A percentile compares a stretch with the other conserved stretches of the same genome.
phyloP scores from a whole-genome alignment of 2,113 vertebrate species.

The Leptosomus discolor region DNA sequence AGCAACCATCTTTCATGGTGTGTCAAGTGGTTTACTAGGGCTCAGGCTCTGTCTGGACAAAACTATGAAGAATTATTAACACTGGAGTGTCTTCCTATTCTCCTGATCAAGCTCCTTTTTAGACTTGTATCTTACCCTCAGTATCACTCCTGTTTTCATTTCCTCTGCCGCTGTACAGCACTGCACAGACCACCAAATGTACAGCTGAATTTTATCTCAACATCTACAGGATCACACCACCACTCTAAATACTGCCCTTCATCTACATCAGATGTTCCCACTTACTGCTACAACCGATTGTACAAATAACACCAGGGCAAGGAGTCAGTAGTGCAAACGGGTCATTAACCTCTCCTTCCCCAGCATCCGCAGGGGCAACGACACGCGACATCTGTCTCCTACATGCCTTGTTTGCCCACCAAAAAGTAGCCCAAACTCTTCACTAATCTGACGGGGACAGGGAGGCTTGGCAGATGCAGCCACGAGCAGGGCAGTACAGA shows the following conservation, averaged over 20 bases:
- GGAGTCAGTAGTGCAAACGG: accelerated
- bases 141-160: not conserved
- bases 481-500: not conserved
- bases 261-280: not conserved
- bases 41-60: not conserved
- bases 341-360: not conserved
- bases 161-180: not conserved
- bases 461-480: not conserved
- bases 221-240: no score
- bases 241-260: not conserved
- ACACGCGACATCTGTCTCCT: not conserved
- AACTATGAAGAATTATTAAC: not conserved
- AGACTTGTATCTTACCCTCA: not conserved
- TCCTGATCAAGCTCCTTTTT: not conserved
- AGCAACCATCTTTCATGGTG: not conserved
- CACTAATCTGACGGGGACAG: not conserved
- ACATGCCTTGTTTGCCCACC: not conserved
- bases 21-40: not conserved
- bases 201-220: not conserved
- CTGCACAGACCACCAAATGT: not conserved
- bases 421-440: not conserved
- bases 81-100: not conserved
- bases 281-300: not conserved
- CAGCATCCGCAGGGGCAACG: not conserved
- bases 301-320: not conserved